A percentile compares a stretch with the other conserved stretches of the same genome.
These are phyloP conservation scores for Drosophila peninsularis DNA, from an alignment of 2,888 invertebrate species.

Conservation along the genomic window DNA sequence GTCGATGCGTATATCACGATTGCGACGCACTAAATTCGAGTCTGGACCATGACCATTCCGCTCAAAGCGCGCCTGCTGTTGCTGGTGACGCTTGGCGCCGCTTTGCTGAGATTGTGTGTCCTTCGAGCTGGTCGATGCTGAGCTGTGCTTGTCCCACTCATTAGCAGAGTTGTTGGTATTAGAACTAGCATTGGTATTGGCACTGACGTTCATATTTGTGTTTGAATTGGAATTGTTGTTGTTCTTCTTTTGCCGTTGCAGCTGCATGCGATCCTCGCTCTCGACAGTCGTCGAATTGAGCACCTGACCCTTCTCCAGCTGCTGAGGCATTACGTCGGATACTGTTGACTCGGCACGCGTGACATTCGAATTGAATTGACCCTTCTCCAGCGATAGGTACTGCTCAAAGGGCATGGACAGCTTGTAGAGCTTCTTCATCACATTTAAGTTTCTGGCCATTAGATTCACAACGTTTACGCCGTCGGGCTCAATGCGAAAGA, in stretches of 20 bases:
- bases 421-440: constrained; percentile 86
- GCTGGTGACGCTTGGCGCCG: constrained; percentile 48
- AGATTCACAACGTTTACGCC: constrained; percentile 82
- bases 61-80: constrained; percentile 25
- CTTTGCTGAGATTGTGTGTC: constrained; percentile 68
- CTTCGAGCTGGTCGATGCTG: constrained; percentile 75
- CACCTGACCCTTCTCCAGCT: constrained; percentile 49
- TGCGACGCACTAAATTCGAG: constrained; percentile 31
- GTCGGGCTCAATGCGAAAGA: constrained; percentile 85
- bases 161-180: constrained; percentile 26
- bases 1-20: constrained; percentile 42
- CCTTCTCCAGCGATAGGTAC: constrained; percentile 83
- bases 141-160: constrained; percentile 83
- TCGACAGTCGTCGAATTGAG: constrained; percentile 76
- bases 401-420: constrained; percentile 84
- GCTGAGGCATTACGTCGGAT: constrained; percentile 40
- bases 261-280: constrained; percentile 70
- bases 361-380: constrained; percentile 74
- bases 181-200: constrained; percentile 7
- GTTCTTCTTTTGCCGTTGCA: constrained; percentile 40
- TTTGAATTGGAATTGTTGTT: neutral
- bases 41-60: constrained; percentile 25
- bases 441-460: constrained; percentile 85
- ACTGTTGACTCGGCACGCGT: constrained; percentile 46
- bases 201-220: constrained; percentile 30